Evolutionary conservation across 2,888 invertebrate genomes (phyloP).

Genomic region (Petrophora chlorosata): DNA sequence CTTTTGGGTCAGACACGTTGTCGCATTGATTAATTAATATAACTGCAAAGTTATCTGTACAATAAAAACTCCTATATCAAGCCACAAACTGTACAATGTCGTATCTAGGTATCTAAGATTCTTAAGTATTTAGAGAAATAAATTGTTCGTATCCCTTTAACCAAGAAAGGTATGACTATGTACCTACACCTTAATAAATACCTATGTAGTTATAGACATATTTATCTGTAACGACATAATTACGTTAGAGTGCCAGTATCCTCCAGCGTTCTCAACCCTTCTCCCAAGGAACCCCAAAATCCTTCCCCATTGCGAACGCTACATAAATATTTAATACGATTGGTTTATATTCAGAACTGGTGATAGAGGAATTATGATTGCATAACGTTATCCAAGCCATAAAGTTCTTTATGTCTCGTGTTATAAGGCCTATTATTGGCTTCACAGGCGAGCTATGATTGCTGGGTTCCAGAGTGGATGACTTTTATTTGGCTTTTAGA

Average conservation of each 20-base stretch:
- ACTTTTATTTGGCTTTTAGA: constrained; percentile 57
- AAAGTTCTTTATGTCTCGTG: constrained; percentile 50
- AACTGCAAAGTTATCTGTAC: no score
- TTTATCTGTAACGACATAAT: no score
- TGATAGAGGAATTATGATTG: constrained; percentile 70
- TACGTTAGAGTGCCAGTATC: not conserved
- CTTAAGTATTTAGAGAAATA: no score
- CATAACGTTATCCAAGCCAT: constrained; percentile 54
- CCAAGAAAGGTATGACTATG: no score
- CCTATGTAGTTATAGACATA: no score
- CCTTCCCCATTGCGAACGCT: constrained; percentile 18
- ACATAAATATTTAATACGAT: constrained; percentile 63
- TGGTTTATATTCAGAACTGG: constrained; percentile 51
- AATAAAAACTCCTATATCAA: no score
- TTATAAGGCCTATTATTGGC: constrained; percentile 50
- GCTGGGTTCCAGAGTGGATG: constrained; percentile 49
- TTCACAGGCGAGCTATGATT: constrained; percentile 51
- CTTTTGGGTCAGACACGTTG: no score
- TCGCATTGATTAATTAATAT: no score
- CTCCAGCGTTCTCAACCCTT: not conserved
- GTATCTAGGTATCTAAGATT: no score
- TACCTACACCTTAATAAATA: no score
- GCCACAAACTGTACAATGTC: no score
- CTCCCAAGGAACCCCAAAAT: constrained; percentile 28
- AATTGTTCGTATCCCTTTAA: no score